These are phyloP conservation scores for Penaeus vannamei DNA, from an alignment of 1,140 invertebrate genomes.

Conservation along the genomic window DNA sequence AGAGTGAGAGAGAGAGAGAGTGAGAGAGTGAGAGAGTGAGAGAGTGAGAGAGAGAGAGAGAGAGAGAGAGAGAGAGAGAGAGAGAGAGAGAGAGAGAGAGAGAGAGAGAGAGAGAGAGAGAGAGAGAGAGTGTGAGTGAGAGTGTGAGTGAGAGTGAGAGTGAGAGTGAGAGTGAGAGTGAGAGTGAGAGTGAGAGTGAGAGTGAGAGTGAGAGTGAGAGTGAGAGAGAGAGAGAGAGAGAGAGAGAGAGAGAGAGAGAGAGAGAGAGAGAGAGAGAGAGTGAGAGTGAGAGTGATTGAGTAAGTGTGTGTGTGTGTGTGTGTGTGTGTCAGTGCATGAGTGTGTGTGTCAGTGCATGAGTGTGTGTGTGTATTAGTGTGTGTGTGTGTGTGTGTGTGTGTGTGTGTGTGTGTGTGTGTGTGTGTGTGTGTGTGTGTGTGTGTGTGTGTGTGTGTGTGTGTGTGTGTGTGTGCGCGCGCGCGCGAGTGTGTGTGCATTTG, in stretches of 20 bases:
- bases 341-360: too few relatives aligned
- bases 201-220: background rate
- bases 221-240: conserved; percentile 3
- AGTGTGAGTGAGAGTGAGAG: background rate
- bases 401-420: background rate
- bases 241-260: conserved; percentile 10
- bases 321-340: too few relatives aligned
- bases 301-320: too few relatives aligned
- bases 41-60: conserved; percentile 5
- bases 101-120: background rate
- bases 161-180: background rate
- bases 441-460: too few relatives aligned
- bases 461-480: too few relatives aligned
- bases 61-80: conserved; percentile 11
- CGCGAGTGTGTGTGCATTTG: too few relatives aligned
- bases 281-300: too few relatives aligned
- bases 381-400: background rate
- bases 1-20: background rate
- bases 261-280: conserved; percentile 4
- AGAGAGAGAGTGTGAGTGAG: background rate
- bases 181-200: background rate
- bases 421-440: too few relatives aligned
- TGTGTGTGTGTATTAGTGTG: too few relatives aligned
- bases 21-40: background rate
- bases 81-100: conserved; percentile 68